These are phyloP conservation scores for Plutella xylostella DNA, from an alignment of 2,888 invertebrate genomes.

Conservation along the genomic window DNA sequence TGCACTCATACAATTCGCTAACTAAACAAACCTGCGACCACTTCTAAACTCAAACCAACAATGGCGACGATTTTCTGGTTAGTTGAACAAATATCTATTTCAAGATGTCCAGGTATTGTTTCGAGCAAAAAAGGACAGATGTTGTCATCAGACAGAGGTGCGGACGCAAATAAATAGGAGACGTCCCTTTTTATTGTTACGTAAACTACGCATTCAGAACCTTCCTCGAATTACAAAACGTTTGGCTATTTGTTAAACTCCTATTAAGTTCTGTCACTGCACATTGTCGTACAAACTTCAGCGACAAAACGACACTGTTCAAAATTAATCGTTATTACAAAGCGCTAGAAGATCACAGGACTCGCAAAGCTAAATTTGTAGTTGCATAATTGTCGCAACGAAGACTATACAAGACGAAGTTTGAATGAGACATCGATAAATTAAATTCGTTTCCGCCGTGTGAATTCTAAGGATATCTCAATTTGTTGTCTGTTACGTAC, in stretches of 20 bases:
- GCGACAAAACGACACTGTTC: conserved; percentile 11
- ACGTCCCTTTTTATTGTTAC: conserved; percentile 50
- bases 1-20: no score
- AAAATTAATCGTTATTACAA: conserved; percentile 17
- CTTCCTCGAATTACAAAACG: conserved; percentile 65
- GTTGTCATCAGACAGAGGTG: conserved; percentile 50
- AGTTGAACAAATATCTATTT: conserved; percentile 64
- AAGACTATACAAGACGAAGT: conserved; percentile 47
- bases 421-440: conserved; percentile 64
- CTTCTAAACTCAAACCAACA: conserved; percentile 2
- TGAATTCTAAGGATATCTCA: conserved; percentile 59
- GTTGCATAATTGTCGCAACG: conserved; percentile 49
- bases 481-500: conserved; percentile 54
- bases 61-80: conserved; percentile 54
- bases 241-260: conserved; percentile 68
- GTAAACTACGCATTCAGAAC: conserved; percentile 55
- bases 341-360: conserved; percentile 18
- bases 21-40: conserved; percentile 3
- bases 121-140: conserved; percentile 55
- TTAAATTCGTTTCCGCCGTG: conserved; percentile 66
- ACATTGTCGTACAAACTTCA: conserved; percentile 8
- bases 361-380: conserved; percentile 23
- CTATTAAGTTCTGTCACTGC: conserved; percentile 64
- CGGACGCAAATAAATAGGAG: conserved; percentile 43
- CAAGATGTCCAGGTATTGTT: conserved; percentile 41